Evolutionary conservation across 2,888 invertebrate genomes (phyloP).

Genomic region (Pandemis cinnamomeana): DNA sequence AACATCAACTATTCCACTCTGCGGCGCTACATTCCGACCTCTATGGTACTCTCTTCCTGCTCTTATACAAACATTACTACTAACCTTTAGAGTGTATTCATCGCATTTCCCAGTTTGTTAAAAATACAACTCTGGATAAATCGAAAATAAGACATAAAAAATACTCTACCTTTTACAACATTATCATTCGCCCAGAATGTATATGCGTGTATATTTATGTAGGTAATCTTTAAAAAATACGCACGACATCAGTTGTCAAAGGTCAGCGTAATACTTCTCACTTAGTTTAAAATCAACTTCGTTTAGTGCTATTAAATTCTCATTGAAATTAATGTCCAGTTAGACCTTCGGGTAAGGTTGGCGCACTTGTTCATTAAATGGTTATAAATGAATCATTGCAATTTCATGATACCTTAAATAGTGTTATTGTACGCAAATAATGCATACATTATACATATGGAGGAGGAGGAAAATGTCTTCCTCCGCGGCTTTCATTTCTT

Average conservation of each 20-base stretch:
- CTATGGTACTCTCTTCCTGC: slow-evolving; percentile 67
- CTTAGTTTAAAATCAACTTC: slow-evolving; percentile 18
- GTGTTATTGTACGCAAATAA: no score
- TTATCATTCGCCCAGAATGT: background rate
- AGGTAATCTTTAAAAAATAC: background rate
- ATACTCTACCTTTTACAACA: background rate
- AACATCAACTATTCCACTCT: slow-evolving; percentile 68
- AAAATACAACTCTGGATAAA: background rate
- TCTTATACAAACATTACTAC: slow-evolving; percentile 59
- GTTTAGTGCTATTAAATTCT: slow-evolving; percentile 12
- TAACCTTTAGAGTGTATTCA: slow-evolving; percentile 46
- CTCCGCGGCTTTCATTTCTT: no score
- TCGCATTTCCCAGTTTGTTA: background rate
- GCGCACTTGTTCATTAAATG: slow-evolving; percentile 9
- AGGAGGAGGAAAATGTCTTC: no score
- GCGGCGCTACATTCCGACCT: slow-evolving; percentile 69
- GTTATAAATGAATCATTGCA: slow-evolving; percentile 16
- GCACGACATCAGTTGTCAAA: background rate
- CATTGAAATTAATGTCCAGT: slow-evolving; percentile 28
- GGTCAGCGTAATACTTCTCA: slow-evolving; percentile 16
- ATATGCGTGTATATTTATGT: background rate
- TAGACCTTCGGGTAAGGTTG: slow-evolving; percentile 15
- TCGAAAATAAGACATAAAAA: background rate
- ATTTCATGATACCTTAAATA: background rate
- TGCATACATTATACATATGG: no score